Evolutionary conservation across 1,140 invertebrate species (phyloP), one percentile per base, ranked within the genome.

Genomic region (Dolichoris vasculosae): DNA sequence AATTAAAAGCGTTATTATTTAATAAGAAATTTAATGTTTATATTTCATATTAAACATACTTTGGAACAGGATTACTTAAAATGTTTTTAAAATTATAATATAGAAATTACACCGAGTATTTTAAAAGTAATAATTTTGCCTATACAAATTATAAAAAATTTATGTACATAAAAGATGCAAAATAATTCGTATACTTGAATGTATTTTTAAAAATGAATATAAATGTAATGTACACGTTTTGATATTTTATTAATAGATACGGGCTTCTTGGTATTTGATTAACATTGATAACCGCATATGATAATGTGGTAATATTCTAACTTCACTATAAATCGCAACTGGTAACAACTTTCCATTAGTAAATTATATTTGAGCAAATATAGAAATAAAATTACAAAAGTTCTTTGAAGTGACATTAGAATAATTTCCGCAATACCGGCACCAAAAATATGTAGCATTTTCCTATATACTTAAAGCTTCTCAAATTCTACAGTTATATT

Each of bases 401-500:
- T 23, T 73, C 69, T 38, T 43, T 73, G n/a, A 40, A 73, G 69
- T 43, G 38, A 43, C 23, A 43, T 43, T 73, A 26, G 17, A 43
- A n/a, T 23, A 73, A 73, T 73, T 43, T 23, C 69, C 38, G 20
- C 20, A 71, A 35, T 17, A 4, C 15, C 15, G 8, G 63, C 63
- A 30, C 30, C 63, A 20, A 13, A 38, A 13, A 32, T 17, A 20
- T 32, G 35, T 32, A 13, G 32, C 67, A 4, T 20, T 38, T 38
- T 69, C 32, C 11, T 17, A 2, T 38, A 32, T 4, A 69, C 32
- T 35, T 17, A n/a, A 73, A 26, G 11, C 69, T 43, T 43, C 69
- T 73, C 69, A 26, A 43, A 63, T 79, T 79, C 77, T 55, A 63
- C 48, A 20, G 48, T n/a, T 15, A 48, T 48, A 35, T 80, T 79